Percentiles rank a stretch among this genome's conserved stretches.
phyloP scores from a whole-genome alignment of 2,113 vertebrate species.

The Cairina moschata region DNA sequence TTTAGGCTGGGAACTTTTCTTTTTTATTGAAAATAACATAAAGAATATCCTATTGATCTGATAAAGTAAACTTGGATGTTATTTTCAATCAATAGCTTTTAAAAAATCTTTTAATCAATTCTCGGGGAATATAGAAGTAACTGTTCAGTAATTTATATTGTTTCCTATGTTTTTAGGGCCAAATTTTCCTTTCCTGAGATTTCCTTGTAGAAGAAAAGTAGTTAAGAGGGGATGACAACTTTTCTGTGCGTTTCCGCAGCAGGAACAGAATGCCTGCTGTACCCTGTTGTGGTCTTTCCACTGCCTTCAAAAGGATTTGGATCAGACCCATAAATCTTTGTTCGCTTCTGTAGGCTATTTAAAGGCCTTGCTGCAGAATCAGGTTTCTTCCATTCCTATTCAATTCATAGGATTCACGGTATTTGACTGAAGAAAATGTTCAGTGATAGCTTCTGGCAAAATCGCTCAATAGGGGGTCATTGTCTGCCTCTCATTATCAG shows the following conservation, averaged over 20 bases:
- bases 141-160: background rate
- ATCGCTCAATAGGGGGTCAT: background rate
- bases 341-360: background rate
- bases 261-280: slow-evolving; percentile 30
- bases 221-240: background rate
- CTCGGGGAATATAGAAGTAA: background rate
- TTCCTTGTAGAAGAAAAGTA: background rate
- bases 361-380: slow-evolving; percentile 1
- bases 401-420: background rate
- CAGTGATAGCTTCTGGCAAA: background rate
- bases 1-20: background rate
- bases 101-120: background rate
- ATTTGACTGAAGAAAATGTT: slow-evolving; percentile 4
- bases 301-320: slow-evolving; percentile 11
- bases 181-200: background rate
- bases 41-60: background rate
- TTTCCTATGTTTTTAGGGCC: background rate
- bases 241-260: background rate
- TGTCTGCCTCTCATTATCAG: background rate
- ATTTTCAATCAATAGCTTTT: background rate
- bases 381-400: background rate
- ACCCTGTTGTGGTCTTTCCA: background rate
- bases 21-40: background rate
- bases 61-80: background rate
- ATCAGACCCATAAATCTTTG: slow-evolving; percentile 23